Percentiles rank a stretch among this genome's conserved stretches.
Conservation (phyloP, 2,888 invertebrate genomes). For the Glyphotaelius pellucidus region DNA sequence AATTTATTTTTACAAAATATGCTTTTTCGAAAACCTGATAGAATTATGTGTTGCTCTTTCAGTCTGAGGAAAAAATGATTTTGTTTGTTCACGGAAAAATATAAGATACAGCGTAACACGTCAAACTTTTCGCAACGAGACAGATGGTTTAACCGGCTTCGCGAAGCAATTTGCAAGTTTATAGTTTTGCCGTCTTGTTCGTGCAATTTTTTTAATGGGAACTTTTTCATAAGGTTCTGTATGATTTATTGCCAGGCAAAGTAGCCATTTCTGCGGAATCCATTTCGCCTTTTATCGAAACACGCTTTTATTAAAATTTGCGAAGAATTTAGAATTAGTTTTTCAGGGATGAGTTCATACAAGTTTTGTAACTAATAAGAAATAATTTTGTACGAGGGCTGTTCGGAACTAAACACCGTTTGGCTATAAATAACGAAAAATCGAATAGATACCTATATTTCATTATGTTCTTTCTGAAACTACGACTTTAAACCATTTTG, state of each 20-base stretch:
- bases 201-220: background rate
- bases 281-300: background rate
- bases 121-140: background rate
- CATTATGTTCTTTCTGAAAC: no score
- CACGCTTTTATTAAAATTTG: background rate
- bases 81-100: background rate
- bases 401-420: no score
- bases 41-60: background rate
- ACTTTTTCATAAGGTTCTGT: background rate
- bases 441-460: no score
- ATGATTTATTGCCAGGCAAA: slow-evolving; percentile 8
- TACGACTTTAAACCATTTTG: no score
- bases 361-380: background rate
- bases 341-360: background rate
- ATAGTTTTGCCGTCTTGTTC: slow-evolving; percentile 13
- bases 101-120: background rate
- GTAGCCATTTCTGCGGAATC: background rate
- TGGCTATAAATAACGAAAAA: no score
- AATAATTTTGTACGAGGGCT: background rate
- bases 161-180: slow-evolving; percentile 19
- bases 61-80: background rate
- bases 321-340: background rate
- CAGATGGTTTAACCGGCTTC: background rate
- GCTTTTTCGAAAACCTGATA: no score
- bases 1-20: no score